Percentiles rank a stretch among this genome's conserved stretches.
Conservation (phyloP, 2,797 vertebrate species). For the Lophius americanus region DNA sequence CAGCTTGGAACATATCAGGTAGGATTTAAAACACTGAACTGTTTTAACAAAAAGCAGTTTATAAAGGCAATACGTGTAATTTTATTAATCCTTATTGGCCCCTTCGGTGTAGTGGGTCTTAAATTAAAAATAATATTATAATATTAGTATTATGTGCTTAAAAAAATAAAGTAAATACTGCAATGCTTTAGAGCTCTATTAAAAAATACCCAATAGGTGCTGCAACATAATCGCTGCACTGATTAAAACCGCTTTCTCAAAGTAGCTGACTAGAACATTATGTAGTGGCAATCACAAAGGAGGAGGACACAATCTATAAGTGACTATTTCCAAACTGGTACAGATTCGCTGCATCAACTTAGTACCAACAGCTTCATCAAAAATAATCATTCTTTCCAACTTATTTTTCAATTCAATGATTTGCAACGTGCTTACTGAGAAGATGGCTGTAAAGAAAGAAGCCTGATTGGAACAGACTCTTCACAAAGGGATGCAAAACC, state of each 20-base stretch:
- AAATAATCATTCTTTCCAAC: conserved; percentile 10
- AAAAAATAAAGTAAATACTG: conserved; percentile 23
- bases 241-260: conserved; percentile 17
- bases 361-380: conserved; percentile 7
- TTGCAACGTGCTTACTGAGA: conserved; percentile 4
- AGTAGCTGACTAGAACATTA: conserved; percentile 26
- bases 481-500: conserved; percentile 46
- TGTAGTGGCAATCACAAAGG: neutral
- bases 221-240: conserved; percentile 23
- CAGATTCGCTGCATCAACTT: conserved; percentile 5
- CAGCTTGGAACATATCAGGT: neutral
- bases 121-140: neutral
- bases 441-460: conserved; percentile 26
- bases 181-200: neutral
- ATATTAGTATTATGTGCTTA: neutral
- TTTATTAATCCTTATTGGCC: no score
- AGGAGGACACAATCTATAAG: conserved; percentile 21
- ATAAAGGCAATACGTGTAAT: no score
- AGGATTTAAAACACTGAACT: conserved; percentile 8
- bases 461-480: conserved; percentile 36
- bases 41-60: neutral
- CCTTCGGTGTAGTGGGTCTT: neutral
- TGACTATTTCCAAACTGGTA: conserved; percentile 21
- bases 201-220: conserved; percentile 17
- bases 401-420: conserved; percentile 30